A percentile compares a stretch with the other conserved stretches of the same genome.
Evolutionary conservation across 2,888 invertebrate species (phyloP).

Genomic region (Metopia argyrocephala): DNA sequence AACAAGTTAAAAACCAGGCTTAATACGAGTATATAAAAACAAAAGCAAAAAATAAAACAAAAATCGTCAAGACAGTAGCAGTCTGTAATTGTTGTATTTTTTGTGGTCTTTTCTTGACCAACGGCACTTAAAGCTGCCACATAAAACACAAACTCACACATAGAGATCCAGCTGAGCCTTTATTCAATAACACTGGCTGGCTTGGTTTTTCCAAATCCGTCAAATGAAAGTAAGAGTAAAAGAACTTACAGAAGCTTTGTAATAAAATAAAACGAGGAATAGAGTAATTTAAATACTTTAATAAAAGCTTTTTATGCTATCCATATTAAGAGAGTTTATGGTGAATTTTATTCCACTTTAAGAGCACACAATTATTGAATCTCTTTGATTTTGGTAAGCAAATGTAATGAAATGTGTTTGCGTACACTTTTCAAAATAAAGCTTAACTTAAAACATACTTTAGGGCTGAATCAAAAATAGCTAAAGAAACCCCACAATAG

Average conservation of each 20-base stretch:
- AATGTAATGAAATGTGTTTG: no score
- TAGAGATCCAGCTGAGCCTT: neutral
- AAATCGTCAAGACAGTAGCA: constrained; percentile 31
- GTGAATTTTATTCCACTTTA: no score
- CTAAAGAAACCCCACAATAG: no score
- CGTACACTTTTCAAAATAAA: no score
- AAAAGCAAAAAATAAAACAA: constrained; percentile 20
- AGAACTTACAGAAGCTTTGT: neutral
- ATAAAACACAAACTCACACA: constrained; percentile 6
- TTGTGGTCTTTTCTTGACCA: constrained; percentile 51
- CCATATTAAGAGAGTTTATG: no score
- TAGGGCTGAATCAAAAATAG: no score
- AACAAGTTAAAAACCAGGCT: constrained; percentile 49
- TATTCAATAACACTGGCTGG: neutral
- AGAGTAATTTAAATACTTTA: neutral
- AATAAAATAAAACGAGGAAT: neutral
- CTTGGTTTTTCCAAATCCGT: neutral
- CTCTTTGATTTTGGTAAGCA: no score
- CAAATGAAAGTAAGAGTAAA: constrained; percentile 56
- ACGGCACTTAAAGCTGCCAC: constrained; percentile 58
- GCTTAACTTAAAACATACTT: no score
- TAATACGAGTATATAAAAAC: constrained; percentile 32
- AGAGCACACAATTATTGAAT: no score
- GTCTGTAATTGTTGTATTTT: constrained; percentile 40
- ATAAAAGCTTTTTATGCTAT: neutral